Conservation (phyloP, 2,113 vertebrate genomes). For the Redunca redunca region DNA sequence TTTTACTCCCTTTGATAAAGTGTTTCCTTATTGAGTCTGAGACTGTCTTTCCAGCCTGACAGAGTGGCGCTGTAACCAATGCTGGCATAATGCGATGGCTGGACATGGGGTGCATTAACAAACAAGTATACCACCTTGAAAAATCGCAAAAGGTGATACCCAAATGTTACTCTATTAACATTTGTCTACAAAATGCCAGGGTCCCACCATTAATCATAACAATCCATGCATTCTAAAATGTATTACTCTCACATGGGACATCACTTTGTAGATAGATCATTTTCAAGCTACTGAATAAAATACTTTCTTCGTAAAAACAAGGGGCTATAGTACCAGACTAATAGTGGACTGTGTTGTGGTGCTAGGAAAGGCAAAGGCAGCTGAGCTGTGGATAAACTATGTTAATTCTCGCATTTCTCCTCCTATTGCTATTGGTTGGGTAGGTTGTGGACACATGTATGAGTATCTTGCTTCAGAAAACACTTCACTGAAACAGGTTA, state of each 20-base stretch:
- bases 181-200: conserved; percentile 21
- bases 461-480: not conserved
- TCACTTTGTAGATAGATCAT: conserved; percentile 15
- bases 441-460: not conserved
- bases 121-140: not conserved
- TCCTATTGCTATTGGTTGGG: not conserved
- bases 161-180: not conserved
- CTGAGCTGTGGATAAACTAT: not conserved
- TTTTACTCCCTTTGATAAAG: conserved; percentile 56
- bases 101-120: not conserved
- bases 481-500: not conserved
- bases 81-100: not conserved
- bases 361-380: not conserved
- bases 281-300: conserved; percentile 27
- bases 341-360: not conserved
- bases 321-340: not conserved
- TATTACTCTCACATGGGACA: not conserved
- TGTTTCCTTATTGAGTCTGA: conserved; percentile 43
- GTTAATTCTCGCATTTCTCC: not conserved
- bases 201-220: not conserved
- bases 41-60: not conserved
- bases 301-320: not conserved
- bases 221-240: not conserved
- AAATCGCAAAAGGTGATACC: not conserved
- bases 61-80: not conserved